Evolutionary conservation across 2,797 vertebrate genomes (phyloP), one percentile per base, ranked within the genome.

Genomic region (Gobio occitaniae): DNA sequence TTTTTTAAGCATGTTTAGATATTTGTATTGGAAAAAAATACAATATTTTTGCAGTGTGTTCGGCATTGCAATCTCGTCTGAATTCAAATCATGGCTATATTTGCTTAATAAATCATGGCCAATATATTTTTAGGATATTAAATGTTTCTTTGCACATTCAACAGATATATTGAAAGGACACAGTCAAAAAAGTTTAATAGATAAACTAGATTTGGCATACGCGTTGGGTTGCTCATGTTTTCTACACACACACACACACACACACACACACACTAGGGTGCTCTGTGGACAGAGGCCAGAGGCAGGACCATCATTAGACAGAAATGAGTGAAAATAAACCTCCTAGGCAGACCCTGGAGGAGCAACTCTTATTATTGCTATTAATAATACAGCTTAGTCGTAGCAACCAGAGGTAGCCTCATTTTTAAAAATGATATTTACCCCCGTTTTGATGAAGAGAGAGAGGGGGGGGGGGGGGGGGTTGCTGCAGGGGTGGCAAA

Each of bases 371-470:
- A 87, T 89, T 89, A 89, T 88, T 86, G 84, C 88, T 84, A 89
- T 89, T 90, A 90, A 89, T 89, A 87, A 85, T 82, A 86, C 90
- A 91, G 88, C 88, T 91, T 94, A 91, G 74, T 86, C 88, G 85
- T 79, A 87, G 83, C 77, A 93, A 92, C 87, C 89, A 89, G 86
- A 25, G 84, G 92, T 92, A 90, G 86, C 78, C 84, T 92, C 91
- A 92, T 95, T 95, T 93, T 89, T 82, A 86, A 89, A 79, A 93
- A 89, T 75, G 38, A 84, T 95, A 92, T 95, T 95, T 95, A 94
- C 95, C 95, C 95, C 93, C 90, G 91, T 93, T 95, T 94, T 92
- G 95, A 94, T 95, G 95, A 89, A 90, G 80, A 81, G 69, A 32
- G 80, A 1, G 25, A 1, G 25, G 25, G 80, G 84, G 69, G 41